phyloP scores from a whole-genome alignment of 1,140 invertebrate species.

The Rhopalosiphum padi region DNA sequence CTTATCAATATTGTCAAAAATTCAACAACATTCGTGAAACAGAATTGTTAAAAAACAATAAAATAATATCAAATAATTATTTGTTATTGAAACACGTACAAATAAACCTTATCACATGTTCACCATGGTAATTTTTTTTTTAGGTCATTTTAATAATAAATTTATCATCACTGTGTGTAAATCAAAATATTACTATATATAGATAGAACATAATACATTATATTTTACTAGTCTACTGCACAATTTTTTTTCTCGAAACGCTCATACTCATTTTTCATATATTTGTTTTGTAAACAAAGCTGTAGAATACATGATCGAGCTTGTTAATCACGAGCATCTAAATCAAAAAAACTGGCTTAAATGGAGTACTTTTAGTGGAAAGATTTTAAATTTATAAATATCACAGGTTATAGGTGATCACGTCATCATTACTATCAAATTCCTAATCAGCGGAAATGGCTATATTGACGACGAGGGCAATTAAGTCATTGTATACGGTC shows the following conservation, averaged over 20 bases:
- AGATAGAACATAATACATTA: neutral
- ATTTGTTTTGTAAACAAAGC: neutral
- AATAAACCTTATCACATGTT: neutral
- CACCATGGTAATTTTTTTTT: neutral
- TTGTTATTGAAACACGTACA: neutral
- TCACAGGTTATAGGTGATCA: neutral
- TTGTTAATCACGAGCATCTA: neutral
- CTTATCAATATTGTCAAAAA: neutral
- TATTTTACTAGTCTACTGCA: neutral
- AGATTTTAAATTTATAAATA: neutral
- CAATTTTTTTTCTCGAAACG: neutral
- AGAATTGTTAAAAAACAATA: neutral
- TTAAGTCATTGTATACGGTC: neutral
- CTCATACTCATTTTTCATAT: no score
- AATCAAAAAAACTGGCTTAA: neutral
- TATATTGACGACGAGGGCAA: neutral
- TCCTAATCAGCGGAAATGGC: neutral
- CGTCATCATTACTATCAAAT: neutral
- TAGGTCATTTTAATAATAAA: neutral
- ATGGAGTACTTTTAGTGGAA: neutral
- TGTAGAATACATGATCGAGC: no score
- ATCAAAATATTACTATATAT: neutral
- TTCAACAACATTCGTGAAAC: neutral
- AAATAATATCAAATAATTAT: neutral
- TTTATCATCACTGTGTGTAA: neutral